These are phyloP conservation scores for Agrilus mali DNA, from an alignment of 2,888 invertebrate species.

Conservation along the genomic window DNA sequence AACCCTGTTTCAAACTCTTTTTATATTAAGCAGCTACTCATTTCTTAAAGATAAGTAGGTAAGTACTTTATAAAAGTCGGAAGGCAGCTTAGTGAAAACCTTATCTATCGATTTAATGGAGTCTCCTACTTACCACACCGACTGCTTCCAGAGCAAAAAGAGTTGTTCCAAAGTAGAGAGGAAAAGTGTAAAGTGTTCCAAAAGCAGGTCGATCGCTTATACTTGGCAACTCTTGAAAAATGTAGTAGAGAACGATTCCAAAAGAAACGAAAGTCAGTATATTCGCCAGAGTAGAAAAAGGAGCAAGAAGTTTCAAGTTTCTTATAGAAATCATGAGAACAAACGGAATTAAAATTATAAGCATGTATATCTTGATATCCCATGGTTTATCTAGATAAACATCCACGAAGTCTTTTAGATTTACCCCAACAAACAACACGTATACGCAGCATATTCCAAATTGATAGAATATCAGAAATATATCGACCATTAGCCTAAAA, in stretches of 20 bases:
- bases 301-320: conserved; percentile 77
- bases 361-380: conserved; percentile 22
- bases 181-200: conserved; percentile 57
- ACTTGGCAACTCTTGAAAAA: conserved; percentile 59
- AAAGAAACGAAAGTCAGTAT: conserved; percentile 72
- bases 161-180: conserved; percentile 92
- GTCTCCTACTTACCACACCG: conserved; percentile 54
- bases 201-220: conserved; percentile 49
- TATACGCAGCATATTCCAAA: conserved; percentile 83
- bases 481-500: conserved; percentile 45
- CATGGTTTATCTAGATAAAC: conserved; percentile 19
- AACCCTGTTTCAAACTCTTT: too few species aligned
- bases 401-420: conserved; percentile 27
- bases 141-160: conserved; percentile 94
- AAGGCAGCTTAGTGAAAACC: too few species aligned
- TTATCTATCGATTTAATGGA: too few species aligned
- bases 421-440: conserved; percentile 45
- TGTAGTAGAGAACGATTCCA: conserved; percentile 72
- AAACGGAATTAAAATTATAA: conserved; percentile 42
- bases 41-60: too few species aligned
- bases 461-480: conserved; percentile 69
- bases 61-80: too few species aligned
- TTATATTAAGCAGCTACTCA: too few species aligned
- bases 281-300: conserved; percentile 83
- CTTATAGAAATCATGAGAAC: conserved; percentile 71